These are phyloP conservation scores for Alexandromys fortis DNA, from an alignment of 2,113 vertebrate species.

Conservation along the genomic window DNA sequence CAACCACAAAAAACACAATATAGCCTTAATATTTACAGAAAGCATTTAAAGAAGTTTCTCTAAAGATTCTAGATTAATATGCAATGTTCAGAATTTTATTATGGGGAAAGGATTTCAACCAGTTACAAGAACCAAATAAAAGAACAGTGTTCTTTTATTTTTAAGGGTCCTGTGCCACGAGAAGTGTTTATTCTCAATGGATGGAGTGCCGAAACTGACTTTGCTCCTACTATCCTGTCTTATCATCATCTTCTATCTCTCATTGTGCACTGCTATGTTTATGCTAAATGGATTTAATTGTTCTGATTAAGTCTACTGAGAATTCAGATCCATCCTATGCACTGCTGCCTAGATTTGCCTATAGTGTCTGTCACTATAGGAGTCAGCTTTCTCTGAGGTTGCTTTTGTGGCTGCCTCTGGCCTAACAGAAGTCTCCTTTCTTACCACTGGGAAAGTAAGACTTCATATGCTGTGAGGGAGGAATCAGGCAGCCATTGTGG, in stretches of 20 bases:
- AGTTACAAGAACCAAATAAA: background rate
- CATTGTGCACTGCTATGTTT: background rate
- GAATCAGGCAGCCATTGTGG: background rate
- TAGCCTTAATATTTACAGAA: background rate
- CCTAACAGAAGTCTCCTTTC: background rate
- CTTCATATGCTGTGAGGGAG: background rate
- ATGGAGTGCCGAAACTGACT: background rate
- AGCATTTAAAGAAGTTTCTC: background rate
- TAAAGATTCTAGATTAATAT: background rate
- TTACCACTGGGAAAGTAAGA: background rate
- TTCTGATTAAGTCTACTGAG: background rate
- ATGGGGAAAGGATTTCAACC: background rate
- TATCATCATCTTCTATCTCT: no score
- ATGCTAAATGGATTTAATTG: background rate
- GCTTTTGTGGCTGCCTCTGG: background rate
- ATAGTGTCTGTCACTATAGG: background rate
- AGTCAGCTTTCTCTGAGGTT: background rate
- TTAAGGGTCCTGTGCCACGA: background rate
- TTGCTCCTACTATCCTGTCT: background rate
- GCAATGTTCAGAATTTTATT: background rate
- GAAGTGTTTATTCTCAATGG: background rate
- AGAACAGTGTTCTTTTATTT: background rate
- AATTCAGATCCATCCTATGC: background rate
- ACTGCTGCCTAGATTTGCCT: background rate
- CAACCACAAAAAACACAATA: background rate